These are phyloP conservation scores for Eurypyga helias DNA, from an alignment of 2,113 vertebrate species.

Conservation along the genomic window DNA sequence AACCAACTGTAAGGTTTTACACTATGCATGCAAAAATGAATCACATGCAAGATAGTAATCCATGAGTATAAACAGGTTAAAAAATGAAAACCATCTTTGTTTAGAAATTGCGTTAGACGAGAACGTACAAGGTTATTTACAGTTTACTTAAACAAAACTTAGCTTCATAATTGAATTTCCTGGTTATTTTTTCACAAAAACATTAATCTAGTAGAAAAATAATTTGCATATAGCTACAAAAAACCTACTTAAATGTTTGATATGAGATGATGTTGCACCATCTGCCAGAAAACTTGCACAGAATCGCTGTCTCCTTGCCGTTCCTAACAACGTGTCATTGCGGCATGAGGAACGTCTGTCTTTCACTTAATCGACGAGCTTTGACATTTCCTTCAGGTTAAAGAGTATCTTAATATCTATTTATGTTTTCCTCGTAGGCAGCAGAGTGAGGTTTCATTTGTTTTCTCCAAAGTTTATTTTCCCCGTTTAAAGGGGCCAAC, in stretches of 20 bases:
- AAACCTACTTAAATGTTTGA: background rate
- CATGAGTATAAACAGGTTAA: background rate
- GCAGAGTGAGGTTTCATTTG: background rate
- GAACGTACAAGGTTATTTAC: background rate
- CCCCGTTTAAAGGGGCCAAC: background rate
- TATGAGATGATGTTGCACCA: background rate
- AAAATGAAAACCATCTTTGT: background rate
- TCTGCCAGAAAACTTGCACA: background rate
- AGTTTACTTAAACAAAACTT: background rate
- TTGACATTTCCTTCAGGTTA: background rate
- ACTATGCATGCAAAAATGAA: slow-evolving; percentile 21
- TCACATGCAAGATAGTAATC: slow-evolving; percentile 50
- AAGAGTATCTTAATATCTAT: background rate
- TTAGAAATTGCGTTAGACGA: background rate
- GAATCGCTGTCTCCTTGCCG: background rate
- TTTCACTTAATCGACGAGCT: background rate
- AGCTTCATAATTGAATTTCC: background rate
- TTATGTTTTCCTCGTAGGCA: background rate
- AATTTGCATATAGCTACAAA: background rate
- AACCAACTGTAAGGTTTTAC: background rate
- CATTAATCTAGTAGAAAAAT: background rate
- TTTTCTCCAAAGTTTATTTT: background rate
- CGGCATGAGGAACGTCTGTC: background rate
- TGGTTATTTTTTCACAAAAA: background rate
- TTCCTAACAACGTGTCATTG: background rate